Conservation (phyloP, 2,113 vertebrate genomes). For the Cynocephalus volans region DNA sequence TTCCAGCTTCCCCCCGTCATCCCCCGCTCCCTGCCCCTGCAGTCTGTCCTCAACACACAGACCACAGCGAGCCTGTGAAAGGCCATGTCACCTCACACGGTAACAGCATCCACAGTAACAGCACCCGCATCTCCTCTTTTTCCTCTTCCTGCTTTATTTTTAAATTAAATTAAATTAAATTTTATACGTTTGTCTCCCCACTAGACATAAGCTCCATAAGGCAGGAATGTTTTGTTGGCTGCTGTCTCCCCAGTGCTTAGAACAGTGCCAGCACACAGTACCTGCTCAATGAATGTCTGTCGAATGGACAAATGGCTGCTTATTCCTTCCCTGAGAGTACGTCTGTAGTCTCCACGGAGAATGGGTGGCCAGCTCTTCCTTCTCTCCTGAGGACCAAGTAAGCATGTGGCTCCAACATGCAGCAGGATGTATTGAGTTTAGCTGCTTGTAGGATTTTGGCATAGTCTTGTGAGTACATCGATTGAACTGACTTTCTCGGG, state of each 20-base stretch:
- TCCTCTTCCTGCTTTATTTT: not conserved
- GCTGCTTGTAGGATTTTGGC: not conserved
- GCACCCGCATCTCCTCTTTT: not conserved
- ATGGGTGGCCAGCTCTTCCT: not conserved
- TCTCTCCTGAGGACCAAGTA: not conserved
- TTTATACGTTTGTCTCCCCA: not conserved
- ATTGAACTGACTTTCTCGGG: not conserved
- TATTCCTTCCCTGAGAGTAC: not conserved
- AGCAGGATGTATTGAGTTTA: not conserved
- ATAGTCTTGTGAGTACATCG: not conserved
- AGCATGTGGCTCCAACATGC: accelerated
- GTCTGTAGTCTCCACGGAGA: not conserved
- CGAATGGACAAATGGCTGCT: not conserved
- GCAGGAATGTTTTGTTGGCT: not conserved
- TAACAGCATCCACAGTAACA: too few species aligned
- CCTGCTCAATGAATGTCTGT: not conserved
- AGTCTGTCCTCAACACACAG: accelerated
- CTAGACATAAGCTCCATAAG: not conserved
- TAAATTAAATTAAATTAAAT: too few species aligned
- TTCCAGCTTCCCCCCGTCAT: accelerated
- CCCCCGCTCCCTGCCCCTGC: too few species aligned
- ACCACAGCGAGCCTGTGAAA: not conserved
- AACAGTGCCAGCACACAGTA: too few species aligned
- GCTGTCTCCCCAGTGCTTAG: not conserved
- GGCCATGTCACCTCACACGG: accelerated